Percentiles rank a stretch among this genome's conserved stretches.
These are phyloP conservation scores for Planiliza haematocheilus DNA, from an alignment of 2,113 vertebrate species.

Conservation along the genomic window DNA sequence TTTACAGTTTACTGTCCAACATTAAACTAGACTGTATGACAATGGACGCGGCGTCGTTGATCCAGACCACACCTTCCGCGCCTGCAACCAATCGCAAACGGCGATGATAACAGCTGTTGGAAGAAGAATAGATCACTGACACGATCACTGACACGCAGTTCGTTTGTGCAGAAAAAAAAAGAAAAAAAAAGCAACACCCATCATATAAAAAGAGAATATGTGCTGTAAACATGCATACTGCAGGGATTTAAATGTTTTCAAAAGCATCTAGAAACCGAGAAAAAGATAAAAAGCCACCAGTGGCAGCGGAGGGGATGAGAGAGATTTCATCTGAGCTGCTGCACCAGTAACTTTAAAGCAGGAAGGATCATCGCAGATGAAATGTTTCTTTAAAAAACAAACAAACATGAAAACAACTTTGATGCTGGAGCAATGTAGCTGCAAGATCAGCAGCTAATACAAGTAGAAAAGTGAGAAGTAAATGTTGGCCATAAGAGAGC, in stretches of 20 bases:
- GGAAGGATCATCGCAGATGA: constrained; percentile 27
- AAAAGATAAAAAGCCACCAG: not conserved
- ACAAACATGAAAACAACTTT: constrained; percentile 41
- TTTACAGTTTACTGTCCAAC: constrained; percentile 24
- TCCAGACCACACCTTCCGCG: constrained; percentile 75
- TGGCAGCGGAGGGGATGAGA: constrained; percentile 27
- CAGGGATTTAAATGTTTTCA: no score
- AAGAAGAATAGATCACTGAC: not conserved
- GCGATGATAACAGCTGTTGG: constrained; percentile 26
- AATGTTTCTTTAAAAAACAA: constrained; percentile 35
- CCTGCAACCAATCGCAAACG: constrained; percentile 60
- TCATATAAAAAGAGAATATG: no score
- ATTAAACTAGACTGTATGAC: constrained; percentile 50
- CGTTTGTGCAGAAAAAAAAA: no score
- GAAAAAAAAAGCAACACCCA: no score
- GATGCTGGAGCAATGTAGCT: constrained; percentile 23
- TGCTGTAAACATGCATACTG: no score
- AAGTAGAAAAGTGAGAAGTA: constrained; percentile 13
- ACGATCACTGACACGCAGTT: not conserved
- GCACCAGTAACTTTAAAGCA: constrained; percentile 19
- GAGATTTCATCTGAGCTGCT: constrained; percentile 9
- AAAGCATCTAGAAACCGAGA: not conserved
- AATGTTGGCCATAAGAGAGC: not conserved
- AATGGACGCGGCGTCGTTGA: constrained; percentile 40
- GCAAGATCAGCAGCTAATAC: constrained; percentile 23